Percentiles rank a stretch among this genome's conserved stretches.
Evolutionary conservation across 2,888 invertebrate species (phyloP).

Genomic region (Eupithecia dodoneata): DNA sequence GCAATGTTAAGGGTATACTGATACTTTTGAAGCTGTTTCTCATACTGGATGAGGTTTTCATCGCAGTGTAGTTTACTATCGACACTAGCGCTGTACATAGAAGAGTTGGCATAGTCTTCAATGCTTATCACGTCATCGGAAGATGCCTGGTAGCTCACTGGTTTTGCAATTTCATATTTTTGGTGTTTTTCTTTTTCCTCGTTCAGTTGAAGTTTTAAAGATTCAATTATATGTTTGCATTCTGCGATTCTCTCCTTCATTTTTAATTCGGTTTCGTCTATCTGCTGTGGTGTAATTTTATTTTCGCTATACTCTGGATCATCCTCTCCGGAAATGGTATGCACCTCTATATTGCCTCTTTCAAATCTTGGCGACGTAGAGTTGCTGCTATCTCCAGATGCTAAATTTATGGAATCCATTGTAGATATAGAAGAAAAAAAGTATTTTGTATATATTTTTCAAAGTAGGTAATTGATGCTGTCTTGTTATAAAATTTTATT

Average conservation of each 20-base stretch:
- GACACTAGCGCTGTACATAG: slow-evolving; percentile 60
- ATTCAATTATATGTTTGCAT: slow-evolving; percentile 71
- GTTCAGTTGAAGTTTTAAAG: slow-evolving; percentile 69
- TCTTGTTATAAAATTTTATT: not conserved
- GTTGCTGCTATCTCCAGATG: slow-evolving; percentile 61
- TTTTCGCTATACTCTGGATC: slow-evolving; percentile 21
- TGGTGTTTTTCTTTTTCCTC: slow-evolving; percentile 71
- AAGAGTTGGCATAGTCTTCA: slow-evolving; percentile 32
- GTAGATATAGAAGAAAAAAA: not conserved
- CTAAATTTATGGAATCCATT: slow-evolving; percentile 59
- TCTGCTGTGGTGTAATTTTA: slow-evolving; percentile 54
- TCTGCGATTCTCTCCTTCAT: slow-evolving; percentile 72
- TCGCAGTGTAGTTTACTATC: slow-evolving; percentile 70
- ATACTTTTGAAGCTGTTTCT: slow-evolving; percentile 76
- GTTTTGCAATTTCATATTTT: slow-evolving; percentile 37
- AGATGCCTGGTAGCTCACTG: slow-evolving; percentile 11
- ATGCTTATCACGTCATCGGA: slow-evolving; percentile 13
- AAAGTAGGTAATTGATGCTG: not conserved
- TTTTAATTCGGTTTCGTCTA: slow-evolving; percentile 67
- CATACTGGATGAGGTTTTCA: slow-evolving; percentile 74
- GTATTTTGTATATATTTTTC: not conserved
- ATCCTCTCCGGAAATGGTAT: slow-evolving; percentile 27
- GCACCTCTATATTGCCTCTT: slow-evolving; percentile 36
- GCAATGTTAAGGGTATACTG: slow-evolving; percentile 76
- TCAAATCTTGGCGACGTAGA: slow-evolving; percentile 44